phyloP scores from a whole-genome alignment of 2,888 invertebrate species.

The Drosophila neotestacea region DNA sequence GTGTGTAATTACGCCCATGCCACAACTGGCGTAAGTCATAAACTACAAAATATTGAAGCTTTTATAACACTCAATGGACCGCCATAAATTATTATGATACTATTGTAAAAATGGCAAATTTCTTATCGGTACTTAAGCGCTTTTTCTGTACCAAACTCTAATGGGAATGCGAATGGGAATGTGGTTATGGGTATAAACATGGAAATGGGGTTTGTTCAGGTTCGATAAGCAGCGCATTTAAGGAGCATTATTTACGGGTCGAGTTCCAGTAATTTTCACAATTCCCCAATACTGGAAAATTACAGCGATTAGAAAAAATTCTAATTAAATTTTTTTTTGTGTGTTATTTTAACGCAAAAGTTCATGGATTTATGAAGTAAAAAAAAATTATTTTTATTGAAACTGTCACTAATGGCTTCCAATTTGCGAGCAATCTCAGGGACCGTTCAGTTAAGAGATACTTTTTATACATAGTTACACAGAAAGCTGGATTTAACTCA shows the following conservation, averaged over 20 bases:
- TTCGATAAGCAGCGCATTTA: conserved; percentile 42
- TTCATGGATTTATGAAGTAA: too few species aligned
- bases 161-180: conserved; percentile 27
- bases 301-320: background rate
- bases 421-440: too few species aligned
- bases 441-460: too few species aligned
- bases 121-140: conserved; percentile 79
- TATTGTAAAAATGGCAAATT: conserved; percentile 82
- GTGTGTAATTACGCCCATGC: conserved; percentile 79
- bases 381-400: too few species aligned
- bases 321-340: background rate
- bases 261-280: conserved; percentile 1
- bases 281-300: conserved; percentile 2
- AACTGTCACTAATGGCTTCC: too few species aligned
- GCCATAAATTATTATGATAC: conserved; percentile 83
- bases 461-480: background rate
- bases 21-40: conserved; percentile 76
- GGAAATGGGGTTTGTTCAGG: conserved; percentile 17
- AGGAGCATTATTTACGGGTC: conserved; percentile 19
- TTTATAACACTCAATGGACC: conserved; percentile 82
- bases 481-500: too few species aligned
- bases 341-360: background rate
- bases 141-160: conserved; percentile 53
- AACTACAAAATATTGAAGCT: conserved; percentile 83
- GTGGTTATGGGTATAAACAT: background rate